phyloP scores from a whole-genome alignment of 2,113 vertebrate genomes.

The Spea bombifrons region DNA sequence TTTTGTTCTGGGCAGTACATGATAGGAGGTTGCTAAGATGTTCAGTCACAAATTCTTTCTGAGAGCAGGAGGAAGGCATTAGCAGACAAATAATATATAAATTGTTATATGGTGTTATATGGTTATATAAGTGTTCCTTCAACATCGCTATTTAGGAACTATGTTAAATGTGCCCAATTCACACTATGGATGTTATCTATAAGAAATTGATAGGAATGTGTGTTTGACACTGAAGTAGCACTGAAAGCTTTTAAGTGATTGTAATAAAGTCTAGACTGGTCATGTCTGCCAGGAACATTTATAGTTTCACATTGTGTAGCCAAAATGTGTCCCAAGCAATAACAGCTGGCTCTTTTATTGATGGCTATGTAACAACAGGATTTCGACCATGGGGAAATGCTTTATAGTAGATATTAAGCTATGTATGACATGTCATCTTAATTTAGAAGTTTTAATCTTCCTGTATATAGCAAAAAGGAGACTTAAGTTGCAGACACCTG shows the following conservation, averaged over 20 bases:
- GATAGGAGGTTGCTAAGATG: too few relatives aligned
- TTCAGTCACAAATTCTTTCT: too few relatives aligned
- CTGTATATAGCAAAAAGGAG: neutral
- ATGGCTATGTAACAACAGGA: constrained; percentile 22
- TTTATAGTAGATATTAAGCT: neutral
- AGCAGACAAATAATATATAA: too few relatives aligned
- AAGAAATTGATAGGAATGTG: constrained; percentile 10
- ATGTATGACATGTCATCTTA: constrained; percentile 10
- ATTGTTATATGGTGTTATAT: too few relatives aligned
- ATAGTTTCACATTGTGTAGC: constrained; percentile 22
- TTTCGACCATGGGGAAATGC: neutral
- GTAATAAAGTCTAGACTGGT: constrained; percentile 20
- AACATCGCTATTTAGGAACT: too few relatives aligned
- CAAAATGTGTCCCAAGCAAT: constrained; percentile 35
- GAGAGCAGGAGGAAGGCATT: too few relatives aligned
- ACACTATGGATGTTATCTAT: too few relatives aligned
- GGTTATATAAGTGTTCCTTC: too few relatives aligned
- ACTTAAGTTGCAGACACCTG: neutral
- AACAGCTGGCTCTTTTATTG: constrained; percentile 34
- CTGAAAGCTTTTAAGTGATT: constrained; percentile 13
- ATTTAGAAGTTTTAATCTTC: constrained; percentile 9
- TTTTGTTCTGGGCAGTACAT: too few relatives aligned
- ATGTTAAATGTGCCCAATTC: too few relatives aligned
- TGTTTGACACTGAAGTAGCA: constrained; percentile 15
- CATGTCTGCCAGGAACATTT: constrained; percentile 39